Conservation (phyloP, 2,888 invertebrate species). For the Oxystoma pomonae region DNA sequence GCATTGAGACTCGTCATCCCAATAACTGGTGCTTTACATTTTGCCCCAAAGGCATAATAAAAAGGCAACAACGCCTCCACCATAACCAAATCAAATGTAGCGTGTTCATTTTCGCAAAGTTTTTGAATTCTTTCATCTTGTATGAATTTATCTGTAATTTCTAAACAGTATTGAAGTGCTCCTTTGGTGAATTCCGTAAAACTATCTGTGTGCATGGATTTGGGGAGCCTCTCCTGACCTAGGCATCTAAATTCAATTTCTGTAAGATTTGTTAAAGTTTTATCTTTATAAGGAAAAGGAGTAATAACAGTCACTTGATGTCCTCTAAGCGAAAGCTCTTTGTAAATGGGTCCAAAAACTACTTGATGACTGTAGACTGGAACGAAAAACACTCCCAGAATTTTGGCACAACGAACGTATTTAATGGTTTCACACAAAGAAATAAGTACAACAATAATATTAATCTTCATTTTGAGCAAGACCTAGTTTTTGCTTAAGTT, state of each 20-base stretch:
- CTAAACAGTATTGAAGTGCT: too few relatives aligned
- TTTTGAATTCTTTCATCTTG: neutral
- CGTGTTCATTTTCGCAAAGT: too few relatives aligned
- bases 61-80: slow-evolving; percentile 11
- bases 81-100: slow-evolving; percentile 20
- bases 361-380: slow-evolving; percentile 51
- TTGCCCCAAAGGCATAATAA: slow-evolving; percentile 5
- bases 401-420: slow-evolving; percentile 43
- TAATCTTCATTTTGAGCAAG: too few relatives aligned
- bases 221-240: slow-evolving; percentile 5
- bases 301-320: slow-evolving; percentile 50
- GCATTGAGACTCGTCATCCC: slow-evolving; percentile 26
- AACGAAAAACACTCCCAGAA: slow-evolving; percentile 45
- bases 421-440: too few relatives aligned
- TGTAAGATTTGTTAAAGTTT: slow-evolving; percentile 41
- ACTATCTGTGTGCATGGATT: neutral
- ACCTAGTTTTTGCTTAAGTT: too few relatives aligned
- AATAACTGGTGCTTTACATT: slow-evolving; percentile 8
- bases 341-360: slow-evolving; percentile 46
- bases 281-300: slow-evolving; percentile 43
- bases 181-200: neutral
- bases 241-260: slow-evolving; percentile 44
- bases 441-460: too few relatives aligned
- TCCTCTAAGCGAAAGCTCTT: slow-evolving; percentile 47
- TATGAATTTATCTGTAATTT: neutral